phyloP scores from a whole-genome alignment of 2,888 invertebrate genomes.

The Andrena bicolor region DNA sequence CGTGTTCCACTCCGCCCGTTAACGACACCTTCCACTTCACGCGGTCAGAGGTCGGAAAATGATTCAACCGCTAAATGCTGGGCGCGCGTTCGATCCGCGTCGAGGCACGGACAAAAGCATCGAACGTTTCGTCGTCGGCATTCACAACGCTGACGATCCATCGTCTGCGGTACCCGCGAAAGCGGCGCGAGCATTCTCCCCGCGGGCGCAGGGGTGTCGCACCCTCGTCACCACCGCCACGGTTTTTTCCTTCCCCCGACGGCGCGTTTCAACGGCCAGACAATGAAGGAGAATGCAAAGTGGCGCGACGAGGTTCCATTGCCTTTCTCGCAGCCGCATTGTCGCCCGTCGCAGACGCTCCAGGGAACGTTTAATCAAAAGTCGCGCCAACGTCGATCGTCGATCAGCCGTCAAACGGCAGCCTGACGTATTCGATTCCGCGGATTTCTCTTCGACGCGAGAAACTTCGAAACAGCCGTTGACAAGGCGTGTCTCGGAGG shows the following conservation, averaged over 20 bases:
- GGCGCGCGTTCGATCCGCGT: neutral
- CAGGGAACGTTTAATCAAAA: constrained; percentile 55
- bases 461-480: neutral
- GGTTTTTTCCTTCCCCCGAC: constrained; percentile 44
- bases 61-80: neutral
- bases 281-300: constrained; percentile 71
- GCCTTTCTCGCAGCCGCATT: constrained; percentile 71
- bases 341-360: constrained; percentile 42
- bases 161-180: constrained; percentile 7
- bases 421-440: neutral
- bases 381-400: constrained; percentile 21
- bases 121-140: neutral
- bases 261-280: constrained; percentile 65
- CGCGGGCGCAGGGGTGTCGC: constrained; percentile 29
- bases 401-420: constrained; percentile 23
- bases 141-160: neutral
- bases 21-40: neutral
- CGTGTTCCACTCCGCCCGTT: neutral
- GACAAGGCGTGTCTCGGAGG: neutral
- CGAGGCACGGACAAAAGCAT: neutral
- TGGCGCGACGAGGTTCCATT: constrained; percentile 66
- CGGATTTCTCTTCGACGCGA: neutral
- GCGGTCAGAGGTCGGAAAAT: no score
- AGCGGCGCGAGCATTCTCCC: neutral
- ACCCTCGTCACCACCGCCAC: constrained; percentile 46